Evolutionary conservation across 37 sponge, comb jelly and placozoan genomes (phyloP), one percentile per base, ranked within the genome.

Genomic region (Oopsacas minuta): DNA sequence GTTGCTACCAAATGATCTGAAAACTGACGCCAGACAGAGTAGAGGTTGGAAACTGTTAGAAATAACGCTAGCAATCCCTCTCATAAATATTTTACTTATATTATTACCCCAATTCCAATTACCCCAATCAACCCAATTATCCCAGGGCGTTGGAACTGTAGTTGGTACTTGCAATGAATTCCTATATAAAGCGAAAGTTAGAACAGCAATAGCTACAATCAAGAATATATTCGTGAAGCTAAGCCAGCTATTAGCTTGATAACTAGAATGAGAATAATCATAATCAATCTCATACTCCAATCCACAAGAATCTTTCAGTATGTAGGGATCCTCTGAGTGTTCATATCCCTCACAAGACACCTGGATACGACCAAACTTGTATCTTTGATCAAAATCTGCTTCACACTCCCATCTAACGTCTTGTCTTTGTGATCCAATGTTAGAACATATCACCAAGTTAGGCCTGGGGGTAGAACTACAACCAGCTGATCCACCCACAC

Each of bases 321-420:
- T 81, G 81, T 91, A 95, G 23, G 93, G 91, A 81, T 95, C 95
- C 39, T 95, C 90, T 32, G 93, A 93, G 37, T 91, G 86, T 1
- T 92, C 90, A 37, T 91, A 95, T 0, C 95, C 95, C 82, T 95
- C 95, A 81, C 95, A 95, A 0, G 89, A 87, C 38, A 95, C 95
- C 39, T 90, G 85, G 25, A 95, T 85, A n/a, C 86, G 61, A 7
- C 95, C 95, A 82, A 95, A 91, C 61, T 86, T 85, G 88, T 88
- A 92, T 25, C 61, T 51, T 35, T 81, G 42, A 82, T 92, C 93
- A 88, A 92, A 86, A 7, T 95, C 90, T 12, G 93, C 86, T 85
- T 95, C 91, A 37, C 95, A 95, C 84, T 95, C 95, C 95, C 95
- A 95, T 88, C 90, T 90, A 0, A 91, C 93, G 69, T 95, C 95